Evolutionary conservation across 2,113 vertebrate species (phyloP).

Genomic region (Chionis minor): DNA sequence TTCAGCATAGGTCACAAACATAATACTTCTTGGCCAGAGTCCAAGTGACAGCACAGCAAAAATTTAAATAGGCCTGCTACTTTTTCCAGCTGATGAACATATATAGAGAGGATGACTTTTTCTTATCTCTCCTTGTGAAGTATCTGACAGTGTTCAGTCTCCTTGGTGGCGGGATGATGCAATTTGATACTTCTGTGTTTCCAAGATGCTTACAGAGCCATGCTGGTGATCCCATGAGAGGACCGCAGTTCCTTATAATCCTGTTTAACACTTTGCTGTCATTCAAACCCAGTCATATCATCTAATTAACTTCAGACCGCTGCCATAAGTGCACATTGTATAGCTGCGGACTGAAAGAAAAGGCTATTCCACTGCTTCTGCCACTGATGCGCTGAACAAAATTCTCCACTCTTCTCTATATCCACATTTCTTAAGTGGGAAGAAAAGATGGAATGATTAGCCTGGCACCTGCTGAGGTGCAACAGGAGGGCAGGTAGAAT

Average conservation of each 20-base stretch:
- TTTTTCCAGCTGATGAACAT: background rate
- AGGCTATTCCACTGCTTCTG: background rate
- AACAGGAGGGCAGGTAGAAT: background rate
- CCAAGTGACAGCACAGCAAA: background rate
- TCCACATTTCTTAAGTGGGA: background rate
- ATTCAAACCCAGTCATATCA: background rate
- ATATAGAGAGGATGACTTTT: background rate
- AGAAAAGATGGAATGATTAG: background rate
- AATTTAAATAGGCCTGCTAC: background rate
- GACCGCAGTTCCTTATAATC: background rate
- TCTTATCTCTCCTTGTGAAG: background rate
- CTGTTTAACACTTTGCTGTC: conserved; percentile 20
- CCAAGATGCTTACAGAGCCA: background rate
- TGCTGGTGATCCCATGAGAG: background rate
- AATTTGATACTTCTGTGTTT: background rate
- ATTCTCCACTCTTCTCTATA: background rate
- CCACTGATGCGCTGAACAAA: background rate
- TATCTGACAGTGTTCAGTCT: background rate
- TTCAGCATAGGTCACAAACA: background rate
- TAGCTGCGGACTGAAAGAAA: background rate
- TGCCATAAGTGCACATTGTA: background rate
- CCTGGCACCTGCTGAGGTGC: background rate
- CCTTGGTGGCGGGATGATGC: background rate
- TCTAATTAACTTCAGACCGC: background rate
- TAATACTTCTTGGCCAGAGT: background rate